A percentile compares a stretch with the other conserved stretches of the same genome.
Conservation (phyloP, 2,113 vertebrate genomes). For the Pangasianodon gigas region DNA sequence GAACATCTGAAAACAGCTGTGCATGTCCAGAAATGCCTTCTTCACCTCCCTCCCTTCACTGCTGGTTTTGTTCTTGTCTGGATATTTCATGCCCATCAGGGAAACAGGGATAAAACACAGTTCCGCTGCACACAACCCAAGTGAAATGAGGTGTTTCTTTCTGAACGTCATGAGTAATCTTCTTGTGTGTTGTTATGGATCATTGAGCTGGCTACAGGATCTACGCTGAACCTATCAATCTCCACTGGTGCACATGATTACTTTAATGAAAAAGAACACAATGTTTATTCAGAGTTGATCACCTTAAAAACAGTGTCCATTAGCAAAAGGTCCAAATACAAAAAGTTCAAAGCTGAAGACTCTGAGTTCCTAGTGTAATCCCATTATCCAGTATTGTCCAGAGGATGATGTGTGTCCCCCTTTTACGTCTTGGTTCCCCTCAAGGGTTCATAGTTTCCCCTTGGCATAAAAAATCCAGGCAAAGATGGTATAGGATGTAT, state of each 20-base stretch:
- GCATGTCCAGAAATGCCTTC: conserved; percentile 15
- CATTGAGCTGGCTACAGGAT: not conserved
- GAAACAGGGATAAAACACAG: not conserved
- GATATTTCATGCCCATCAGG: not conserved
- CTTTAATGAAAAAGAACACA: not conserved
- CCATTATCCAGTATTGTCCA: not conserved
- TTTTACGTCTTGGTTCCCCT: not conserved
- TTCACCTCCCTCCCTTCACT: not conserved
- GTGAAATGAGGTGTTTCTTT: not conserved
- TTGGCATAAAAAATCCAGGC: not conserved
- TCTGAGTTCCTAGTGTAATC: not conserved
- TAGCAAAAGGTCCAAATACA: not conserved
- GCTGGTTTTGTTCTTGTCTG: not conserved
- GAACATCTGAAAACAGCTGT: conserved; percentile 54
- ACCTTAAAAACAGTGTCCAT: not conserved
- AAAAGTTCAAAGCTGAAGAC: not conserved
- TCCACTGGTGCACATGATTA: not conserved
- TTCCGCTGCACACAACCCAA: not conserved
- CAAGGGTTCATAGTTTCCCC: not conserved
- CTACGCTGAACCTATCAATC: not conserved
- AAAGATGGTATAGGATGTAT: not conserved
- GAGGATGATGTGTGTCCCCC: not conserved
- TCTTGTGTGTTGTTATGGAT: not conserved
- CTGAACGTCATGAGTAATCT: not conserved
- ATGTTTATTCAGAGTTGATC: not conserved